Percentiles rank a stretch among this genome's conserved stretches.
Evolutionary conservation across 2,888 invertebrate genomes (phyloP).

Genomic region (Andrena minutula): DNA sequence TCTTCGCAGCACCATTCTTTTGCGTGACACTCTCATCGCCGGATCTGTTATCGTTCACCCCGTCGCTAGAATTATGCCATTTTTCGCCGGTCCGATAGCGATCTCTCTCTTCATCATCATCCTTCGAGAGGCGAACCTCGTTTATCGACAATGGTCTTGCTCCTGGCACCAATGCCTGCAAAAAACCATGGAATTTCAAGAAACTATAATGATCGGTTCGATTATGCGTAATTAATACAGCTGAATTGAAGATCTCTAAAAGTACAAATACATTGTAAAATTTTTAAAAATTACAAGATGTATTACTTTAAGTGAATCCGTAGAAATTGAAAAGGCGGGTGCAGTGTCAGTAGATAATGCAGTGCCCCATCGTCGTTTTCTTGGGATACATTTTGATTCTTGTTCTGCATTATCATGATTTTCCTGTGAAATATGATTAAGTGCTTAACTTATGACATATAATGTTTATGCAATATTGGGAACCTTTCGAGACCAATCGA

Average conservation of each 20-base stretch:
- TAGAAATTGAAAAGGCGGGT: slow-evolving; percentile 90
- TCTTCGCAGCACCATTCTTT: slow-evolving; percentile 78
- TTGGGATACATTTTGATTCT: slow-evolving; percentile 79
- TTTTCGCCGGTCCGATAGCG: slow-evolving; percentile 77
- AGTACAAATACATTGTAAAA: too few relatives aligned
- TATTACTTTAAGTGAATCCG: slow-evolving; percentile 89
- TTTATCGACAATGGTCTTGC: slow-evolving; percentile 85
- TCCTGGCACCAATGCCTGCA: slow-evolving; percentile 85
- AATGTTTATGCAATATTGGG: background rate
- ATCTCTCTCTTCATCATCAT: slow-evolving; percentile 83
- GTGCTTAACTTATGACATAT: background rate
- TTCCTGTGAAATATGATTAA: slow-evolving; percentile 73
- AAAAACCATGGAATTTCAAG: slow-evolving; percentile 18
- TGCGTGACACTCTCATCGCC: slow-evolving; percentile 72
- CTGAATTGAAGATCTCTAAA: too few relatives aligned
- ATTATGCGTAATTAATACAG: background rate
- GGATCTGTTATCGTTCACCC: slow-evolving; percentile 72
- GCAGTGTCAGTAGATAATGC: slow-evolving; percentile 85
- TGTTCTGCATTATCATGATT: slow-evolving; percentile 78
- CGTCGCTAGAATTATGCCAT: slow-evolving; percentile 75
- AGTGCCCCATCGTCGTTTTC: slow-evolving; percentile 85
- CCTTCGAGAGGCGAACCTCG: slow-evolving; percentile 84
- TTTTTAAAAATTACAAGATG: background rate
- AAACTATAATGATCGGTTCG: background rate
- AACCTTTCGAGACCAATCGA: background rate